A percentile compares a stretch with the other conserved stretches of the same genome.
Conservation (phyloP, 2,113 vertebrate genomes). For the Pristiophorus japonicus region DNA sequence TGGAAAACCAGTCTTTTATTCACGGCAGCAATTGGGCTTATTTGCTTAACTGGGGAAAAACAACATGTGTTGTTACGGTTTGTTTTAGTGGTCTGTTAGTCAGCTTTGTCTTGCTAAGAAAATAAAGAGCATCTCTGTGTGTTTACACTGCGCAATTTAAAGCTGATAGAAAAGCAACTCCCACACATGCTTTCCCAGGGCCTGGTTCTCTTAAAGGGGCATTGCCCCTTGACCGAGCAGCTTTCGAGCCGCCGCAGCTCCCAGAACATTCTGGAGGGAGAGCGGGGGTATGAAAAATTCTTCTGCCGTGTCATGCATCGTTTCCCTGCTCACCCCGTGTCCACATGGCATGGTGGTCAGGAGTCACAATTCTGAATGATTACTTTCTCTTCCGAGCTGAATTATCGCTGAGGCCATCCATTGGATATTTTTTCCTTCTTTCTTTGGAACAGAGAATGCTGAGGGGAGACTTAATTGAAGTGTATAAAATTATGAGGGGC, state of each 20-base stretch:
- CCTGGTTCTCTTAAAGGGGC: neutral
- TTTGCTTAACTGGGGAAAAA: neutral
- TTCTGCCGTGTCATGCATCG: neutral
- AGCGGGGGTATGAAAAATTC: neutral
- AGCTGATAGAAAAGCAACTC: neutral
- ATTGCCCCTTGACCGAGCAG: neutral
- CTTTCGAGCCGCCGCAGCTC: neutral
- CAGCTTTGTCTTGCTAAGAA: neutral
- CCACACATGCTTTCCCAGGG: neutral
- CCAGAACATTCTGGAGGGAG: neutral
- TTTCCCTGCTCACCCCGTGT: neutral
- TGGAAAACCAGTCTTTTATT: slow-evolving; percentile 17
- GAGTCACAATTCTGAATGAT: neutral
- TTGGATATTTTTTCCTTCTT: too few species aligned
- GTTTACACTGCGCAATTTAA: neutral
- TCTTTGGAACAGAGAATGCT: too few species aligned
- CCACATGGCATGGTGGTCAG: neutral
- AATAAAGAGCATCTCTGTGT: slow-evolving; percentile 13
- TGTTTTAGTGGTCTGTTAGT: slow-evolving; percentile 27
- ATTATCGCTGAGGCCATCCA: neutral
- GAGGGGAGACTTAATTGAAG: too few species aligned
- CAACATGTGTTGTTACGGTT: neutral
- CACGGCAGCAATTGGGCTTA: neutral
- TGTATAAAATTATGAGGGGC: too few species aligned
- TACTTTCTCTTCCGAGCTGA: neutral